These are phyloP conservation scores for Anniella stebbinsi DNA, from an alignment of 2,797 vertebrate genomes.

Conservation along the genomic window DNA sequence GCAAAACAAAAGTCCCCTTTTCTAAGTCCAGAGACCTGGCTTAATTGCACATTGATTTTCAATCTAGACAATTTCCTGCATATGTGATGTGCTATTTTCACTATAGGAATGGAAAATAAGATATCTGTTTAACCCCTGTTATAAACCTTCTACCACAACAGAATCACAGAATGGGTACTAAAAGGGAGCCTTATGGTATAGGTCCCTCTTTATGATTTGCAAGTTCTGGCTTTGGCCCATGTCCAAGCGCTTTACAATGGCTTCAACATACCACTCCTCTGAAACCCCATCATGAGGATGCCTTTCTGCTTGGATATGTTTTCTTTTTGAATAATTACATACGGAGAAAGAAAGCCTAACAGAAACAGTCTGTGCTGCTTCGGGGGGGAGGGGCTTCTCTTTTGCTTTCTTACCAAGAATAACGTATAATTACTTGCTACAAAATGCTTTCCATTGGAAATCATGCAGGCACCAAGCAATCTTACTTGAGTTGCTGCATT, in stretches of 20 bases:
- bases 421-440: slow-evolving; percentile 44
- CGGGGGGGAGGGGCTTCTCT: background rate
- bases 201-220: background rate
- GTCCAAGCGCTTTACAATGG: background rate
- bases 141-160: background rate
- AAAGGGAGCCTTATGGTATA: background rate
- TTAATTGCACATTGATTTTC: background rate
- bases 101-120: background rate
- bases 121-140: background rate
- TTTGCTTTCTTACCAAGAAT: slow-evolving; percentile 6
- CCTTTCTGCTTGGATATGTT: slow-evolving; percentile 2
- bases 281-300: background rate
- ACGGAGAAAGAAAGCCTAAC: slow-evolving; percentile 12
- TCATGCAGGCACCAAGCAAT: slow-evolving; percentile 12
- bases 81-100: background rate
- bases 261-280: background rate
- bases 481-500: slow-evolving; percentile 6
- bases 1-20: background rate
- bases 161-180: background rate
- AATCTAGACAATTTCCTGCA: background rate
- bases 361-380: slow-evolving; percentile 22
- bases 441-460: slow-evolving; percentile 32
- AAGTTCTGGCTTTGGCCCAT: background rate
- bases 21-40: background rate
- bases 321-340: slow-evolving; percentile 41